Evolutionary conservation across 2,888 invertebrate species (phyloP), one percentile per base, ranked within the genome.

Genomic region (Apodemia zela): DNA sequence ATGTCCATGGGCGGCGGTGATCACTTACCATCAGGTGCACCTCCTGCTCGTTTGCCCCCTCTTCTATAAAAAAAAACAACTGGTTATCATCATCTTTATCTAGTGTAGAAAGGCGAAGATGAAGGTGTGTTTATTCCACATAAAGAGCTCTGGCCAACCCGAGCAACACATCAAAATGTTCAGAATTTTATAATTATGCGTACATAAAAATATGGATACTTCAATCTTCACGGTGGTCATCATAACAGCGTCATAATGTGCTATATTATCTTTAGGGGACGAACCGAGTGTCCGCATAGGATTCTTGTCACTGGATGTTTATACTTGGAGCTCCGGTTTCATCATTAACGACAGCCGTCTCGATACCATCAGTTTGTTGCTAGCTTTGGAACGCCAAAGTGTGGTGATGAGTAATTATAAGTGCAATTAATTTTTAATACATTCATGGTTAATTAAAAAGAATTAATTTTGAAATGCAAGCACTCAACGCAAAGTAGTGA

Each of bases 241-340:
- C 45, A 67, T 63, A 63, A 60, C 61, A 68, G 65, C 65, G 66
- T 66, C 63, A 51, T 64, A 70, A 68, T 67, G 45, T 61, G 59
- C 62, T 45, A 62, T 67, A 66, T 66, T 66, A 68, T 66, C 66
- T 66, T 68, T 67, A 68, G 64, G 69, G 60, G 66, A 72, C 74
- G 70, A 25, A 15, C 45, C 65, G 72, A 72, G 71, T 70, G 69
- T 63, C 66, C 68, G 71, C 73, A 72, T 79, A 79, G 81, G 85
- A 89, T 88, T 86, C 86, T 85, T 82, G 76, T 78, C 82, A 78
- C 74, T 89, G 88, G 87, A 89, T 90, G 90, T 90, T 90, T 90
- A 90, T 80, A 89, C 73, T 80, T 66, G 65, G 70, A 70, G 79
- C 83, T 90, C 90, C 86, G 87, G 84, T 90, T 87, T 77, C 90